Conservation (phyloP, 2,888 invertebrate species). For the Synanthedon vespiformis region DNA sequence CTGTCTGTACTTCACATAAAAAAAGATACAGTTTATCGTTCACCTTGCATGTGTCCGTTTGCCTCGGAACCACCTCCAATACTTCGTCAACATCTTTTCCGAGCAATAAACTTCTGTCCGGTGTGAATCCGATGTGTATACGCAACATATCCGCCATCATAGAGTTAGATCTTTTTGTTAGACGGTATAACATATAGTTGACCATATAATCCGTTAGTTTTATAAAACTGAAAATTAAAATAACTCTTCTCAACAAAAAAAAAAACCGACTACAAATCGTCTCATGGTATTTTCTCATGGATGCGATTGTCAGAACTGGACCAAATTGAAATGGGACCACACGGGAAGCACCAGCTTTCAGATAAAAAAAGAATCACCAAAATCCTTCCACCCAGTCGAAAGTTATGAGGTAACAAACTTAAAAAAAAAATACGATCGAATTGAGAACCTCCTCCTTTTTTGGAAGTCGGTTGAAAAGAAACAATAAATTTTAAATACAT, state of each 20-base stretch:
- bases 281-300: no score
- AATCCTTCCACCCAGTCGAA: no score
- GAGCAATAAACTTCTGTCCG: conserved; percentile 51
- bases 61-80: conserved; percentile 58
- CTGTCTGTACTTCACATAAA: not conserved
- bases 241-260: no score
- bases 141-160: conserved; percentile 69
- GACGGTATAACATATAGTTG: conserved; percentile 74
- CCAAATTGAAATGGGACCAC: no score
- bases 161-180: conserved; percentile 73
- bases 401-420: no score
- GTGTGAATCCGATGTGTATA: conserved; percentile 62
- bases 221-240: conserved; percentile 70
- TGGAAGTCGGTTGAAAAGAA: no score
- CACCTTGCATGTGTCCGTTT: conserved; percentile 58
- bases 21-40: not conserved
- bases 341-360: no score
- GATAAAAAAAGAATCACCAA: no score
- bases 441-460: no score
- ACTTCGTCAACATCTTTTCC: conserved; percentile 52
- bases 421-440: no score
- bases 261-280: no score
- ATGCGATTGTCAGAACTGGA: no score
- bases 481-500: not conserved
- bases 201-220: conserved; percentile 79